Percentiles rank a stretch among this genome's conserved stretches.
Conservation (phyloP, 2,113 vertebrate genomes). For the Gobiocypris rarus region DNA sequence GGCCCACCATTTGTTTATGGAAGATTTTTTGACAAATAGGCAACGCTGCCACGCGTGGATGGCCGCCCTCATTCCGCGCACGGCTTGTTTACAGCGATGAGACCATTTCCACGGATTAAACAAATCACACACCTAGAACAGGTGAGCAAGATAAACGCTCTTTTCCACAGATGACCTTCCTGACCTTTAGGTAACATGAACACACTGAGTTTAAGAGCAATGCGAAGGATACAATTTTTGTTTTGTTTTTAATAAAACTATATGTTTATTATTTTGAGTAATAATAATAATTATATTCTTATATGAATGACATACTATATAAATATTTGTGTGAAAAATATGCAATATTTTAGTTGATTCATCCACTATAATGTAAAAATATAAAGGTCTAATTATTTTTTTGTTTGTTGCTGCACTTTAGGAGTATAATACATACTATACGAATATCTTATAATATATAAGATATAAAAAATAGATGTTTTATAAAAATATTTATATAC, state of each 20-base stretch:
- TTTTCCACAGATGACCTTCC: conserved; percentile 86
- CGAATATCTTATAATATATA: neutral
- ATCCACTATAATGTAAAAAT: too few relatives aligned
- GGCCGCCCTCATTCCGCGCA: conserved; percentile 93
- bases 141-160: conserved; percentile 86
- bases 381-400: too few relatives aligned
- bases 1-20: conserved; percentile 86
- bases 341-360: too few relatives aligned
- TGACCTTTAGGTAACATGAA: conserved; percentile 58
- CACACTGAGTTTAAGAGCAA: neutral
- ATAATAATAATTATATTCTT: neutral
- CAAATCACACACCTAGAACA: conserved; percentile 95
- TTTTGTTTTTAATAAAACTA: too few relatives aligned
- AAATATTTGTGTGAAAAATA: neutral
- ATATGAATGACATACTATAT: neutral
- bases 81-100: conserved; percentile 97
- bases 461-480: too few relatives aligned
- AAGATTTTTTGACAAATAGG: conserved; percentile 96
- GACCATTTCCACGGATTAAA: conserved; percentile 98
- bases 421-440: neutral
- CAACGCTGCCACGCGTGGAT: conserved; percentile 88
- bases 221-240: too few relatives aligned
- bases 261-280: neutral
- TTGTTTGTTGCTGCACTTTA: too few relatives aligned
- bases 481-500: neutral